Evolutionary conservation across 92 coral and sea anemone species (phyloP).

Genomic region (Epizoanthus fatuus): DNA sequence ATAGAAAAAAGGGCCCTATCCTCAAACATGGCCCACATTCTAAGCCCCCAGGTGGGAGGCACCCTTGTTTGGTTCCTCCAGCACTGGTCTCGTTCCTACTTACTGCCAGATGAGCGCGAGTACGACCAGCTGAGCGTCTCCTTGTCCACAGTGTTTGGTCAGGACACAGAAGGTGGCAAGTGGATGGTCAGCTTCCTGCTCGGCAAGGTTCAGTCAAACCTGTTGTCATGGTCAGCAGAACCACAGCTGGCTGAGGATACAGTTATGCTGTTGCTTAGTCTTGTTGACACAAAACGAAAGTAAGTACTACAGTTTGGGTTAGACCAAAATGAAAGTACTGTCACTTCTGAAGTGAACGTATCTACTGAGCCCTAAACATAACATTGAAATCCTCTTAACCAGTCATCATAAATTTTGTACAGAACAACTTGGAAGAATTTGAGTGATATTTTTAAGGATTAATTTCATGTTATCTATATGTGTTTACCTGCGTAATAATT

Average conservation of each 20-base stretch:
- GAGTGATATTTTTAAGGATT: no score
- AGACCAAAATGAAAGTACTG: no score
- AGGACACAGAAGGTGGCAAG: conserved; percentile 83
- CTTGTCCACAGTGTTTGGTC: conserved; percentile 82
- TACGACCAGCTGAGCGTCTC: conserved; percentile 86
- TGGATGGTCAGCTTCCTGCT: conserved; percentile 92
- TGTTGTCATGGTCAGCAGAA: conserved; percentile 93
- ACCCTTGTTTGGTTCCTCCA: conserved; percentile 95
- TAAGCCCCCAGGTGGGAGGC: conserved; percentile 97
- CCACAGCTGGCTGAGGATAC: conserved; percentile 90
- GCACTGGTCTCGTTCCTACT: conserved; percentile 88
- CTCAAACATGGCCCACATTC: conserved; percentile 76
- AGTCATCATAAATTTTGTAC: no score
- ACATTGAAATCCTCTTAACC: no score
- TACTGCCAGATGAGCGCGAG: conserved; percentile 91
- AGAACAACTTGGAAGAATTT: no score
- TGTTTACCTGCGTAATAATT: neutral
- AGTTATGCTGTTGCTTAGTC: conserved; percentile 81
- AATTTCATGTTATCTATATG: no score
- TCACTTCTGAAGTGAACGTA: no score
- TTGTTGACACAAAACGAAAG: conserved; percentile 90
- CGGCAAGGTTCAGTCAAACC: conserved; percentile 86
- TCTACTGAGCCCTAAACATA: no score
- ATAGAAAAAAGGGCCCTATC: conserved; percentile 85
- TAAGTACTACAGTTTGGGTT: conserved; percentile 13